Base-by-base conservation (phyloP, 2,113 vertebrate genomes). In the Electrona antarctica region DNA sequence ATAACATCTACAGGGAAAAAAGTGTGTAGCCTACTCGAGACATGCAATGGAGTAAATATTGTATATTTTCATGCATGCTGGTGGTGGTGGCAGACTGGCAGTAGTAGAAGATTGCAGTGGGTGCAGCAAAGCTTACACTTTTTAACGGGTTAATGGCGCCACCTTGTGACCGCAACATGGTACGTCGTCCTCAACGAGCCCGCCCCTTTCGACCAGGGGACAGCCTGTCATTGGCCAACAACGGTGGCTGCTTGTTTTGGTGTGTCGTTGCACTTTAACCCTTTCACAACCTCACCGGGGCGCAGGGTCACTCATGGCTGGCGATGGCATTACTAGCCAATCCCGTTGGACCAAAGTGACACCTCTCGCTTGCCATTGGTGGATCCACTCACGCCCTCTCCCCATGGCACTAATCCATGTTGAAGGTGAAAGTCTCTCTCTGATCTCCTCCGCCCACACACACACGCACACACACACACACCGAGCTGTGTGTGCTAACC, bases 361-460 rank as follows among this genome's bases (percentile, higher is more conserved):
- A 0, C 7, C 1, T 8, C 50, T 0, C 0, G 10, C 8, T 77
- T 77, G 41, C 77, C 51, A 93, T 92, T 93, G 92, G 92, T 76
- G 0, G 12, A 80, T 41, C 50, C 21, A 7, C 46, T 71, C 61
- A 85, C 88, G 57, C 91, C 90, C 85, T 80, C 73, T 71, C 64
- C 64, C 33, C 33, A 41, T 41, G 33, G 33, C 56, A 52, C 60
- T 65, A 67, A 83, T 55, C 75, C 74, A 41, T 73, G n/a, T 67
- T 76, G 78, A 90, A 89, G 88, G 86, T 86, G 85, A 89, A 83
- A 78, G 58, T 64, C 67, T 41, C 50, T 57, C 15, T 3, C 7
- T 15, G 46, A 4, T 60, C 73, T 48, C 21, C 73, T 48, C 21
- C 21, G 21, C 21, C 21, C 21, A 21, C 21, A 21, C 21, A 21